Conservation (phyloP, 2,888 invertebrate genomes). For the Drosophila neutralis region DNA sequence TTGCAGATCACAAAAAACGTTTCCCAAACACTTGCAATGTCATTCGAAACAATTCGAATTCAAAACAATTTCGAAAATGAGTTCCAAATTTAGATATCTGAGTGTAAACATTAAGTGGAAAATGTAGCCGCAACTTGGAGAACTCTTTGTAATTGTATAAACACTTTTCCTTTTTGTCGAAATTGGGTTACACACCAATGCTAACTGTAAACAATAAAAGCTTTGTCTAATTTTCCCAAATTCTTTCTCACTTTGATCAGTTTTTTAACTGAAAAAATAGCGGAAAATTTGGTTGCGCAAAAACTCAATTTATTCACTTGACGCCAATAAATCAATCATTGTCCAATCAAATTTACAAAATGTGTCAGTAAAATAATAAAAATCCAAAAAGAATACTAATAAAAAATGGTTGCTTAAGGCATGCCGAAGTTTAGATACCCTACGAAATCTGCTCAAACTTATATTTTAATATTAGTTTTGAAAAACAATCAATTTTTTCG, state of each 20-base stretch:
- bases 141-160: slow-evolving; percentile 44
- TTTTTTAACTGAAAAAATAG: not conserved
- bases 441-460: not conserved
- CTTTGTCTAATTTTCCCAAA: not conserved
- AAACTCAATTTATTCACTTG: slow-evolving; percentile 31
- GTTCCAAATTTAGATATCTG: slow-evolving; percentile 60
- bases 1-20: slow-evolving; percentile 35
- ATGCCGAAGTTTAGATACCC: not conserved
- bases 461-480: not conserved
- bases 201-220: slow-evolving; percentile 55
- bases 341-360: slow-evolving; percentile 28
- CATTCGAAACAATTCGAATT: slow-evolving; percentile 18
- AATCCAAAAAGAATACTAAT: not conserved
- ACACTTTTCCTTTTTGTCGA: slow-evolving; percentile 20
- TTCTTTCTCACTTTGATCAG: not conserved
- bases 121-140: slow-evolving; percentile 28
- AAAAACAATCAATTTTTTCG: not conserved
- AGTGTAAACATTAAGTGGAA: slow-evolving; percentile 52
- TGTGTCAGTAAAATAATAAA: slow-evolving; percentile 14
- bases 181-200: slow-evolving; percentile 62
- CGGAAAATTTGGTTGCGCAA: slow-evolving; percentile 3
- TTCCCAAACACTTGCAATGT: slow-evolving; percentile 63
- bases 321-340: slow-evolving; percentile 51
- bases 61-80: slow-evolving; percentile 27
- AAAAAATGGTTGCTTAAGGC: not conserved